Evolutionary conservation across 2,797 vertebrate species (phyloP).

Genomic region (Myotis pilosus): DNA sequence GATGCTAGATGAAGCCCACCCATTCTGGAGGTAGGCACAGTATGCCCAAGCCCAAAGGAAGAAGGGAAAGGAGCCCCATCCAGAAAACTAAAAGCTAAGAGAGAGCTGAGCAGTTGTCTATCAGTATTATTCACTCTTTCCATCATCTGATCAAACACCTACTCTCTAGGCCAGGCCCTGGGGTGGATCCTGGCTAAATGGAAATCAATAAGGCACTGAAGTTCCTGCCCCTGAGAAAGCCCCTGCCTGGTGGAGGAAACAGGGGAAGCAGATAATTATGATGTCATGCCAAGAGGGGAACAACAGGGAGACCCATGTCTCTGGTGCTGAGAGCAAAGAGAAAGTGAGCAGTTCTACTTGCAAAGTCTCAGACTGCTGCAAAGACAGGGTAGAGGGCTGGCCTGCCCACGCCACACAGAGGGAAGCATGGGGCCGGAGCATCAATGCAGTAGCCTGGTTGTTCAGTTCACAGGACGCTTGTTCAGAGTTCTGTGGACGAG

Average conservation of each 20-base stretch:
- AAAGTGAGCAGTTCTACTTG: not conserved
- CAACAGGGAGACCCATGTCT: not conserved
- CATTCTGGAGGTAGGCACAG: not conserved
- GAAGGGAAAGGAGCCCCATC: not conserved
- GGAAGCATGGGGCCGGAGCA: not conserved
- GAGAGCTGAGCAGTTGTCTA: not conserved
- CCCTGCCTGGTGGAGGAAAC: conserved; percentile 62
- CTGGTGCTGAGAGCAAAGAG: not conserved
- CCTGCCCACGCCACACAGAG: not conserved
- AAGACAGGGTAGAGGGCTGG: not conserved
- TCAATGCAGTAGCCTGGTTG: not conserved
- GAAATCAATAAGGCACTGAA: conserved; percentile 39
- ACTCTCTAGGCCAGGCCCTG: not conserved
- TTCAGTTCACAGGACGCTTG: not conserved
- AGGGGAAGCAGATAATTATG: conserved; percentile 64
- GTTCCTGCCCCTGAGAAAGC: conserved; percentile 63
- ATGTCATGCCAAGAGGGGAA: conserved; percentile 29
- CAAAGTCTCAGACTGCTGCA: not conserved
- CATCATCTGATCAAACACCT: not conserved
- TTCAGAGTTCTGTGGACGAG: not conserved
- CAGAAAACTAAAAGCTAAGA: not conserved
- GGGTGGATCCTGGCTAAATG: conserved; percentile 47
- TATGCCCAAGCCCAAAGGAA: not conserved
- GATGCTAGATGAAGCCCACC: not conserved
- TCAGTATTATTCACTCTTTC: not conserved